Percentiles rank a stretch among this genome's conserved stretches.
Conservation (phyloP, 2,797 vertebrate genomes). For the Hybognathus amarus region DNA sequence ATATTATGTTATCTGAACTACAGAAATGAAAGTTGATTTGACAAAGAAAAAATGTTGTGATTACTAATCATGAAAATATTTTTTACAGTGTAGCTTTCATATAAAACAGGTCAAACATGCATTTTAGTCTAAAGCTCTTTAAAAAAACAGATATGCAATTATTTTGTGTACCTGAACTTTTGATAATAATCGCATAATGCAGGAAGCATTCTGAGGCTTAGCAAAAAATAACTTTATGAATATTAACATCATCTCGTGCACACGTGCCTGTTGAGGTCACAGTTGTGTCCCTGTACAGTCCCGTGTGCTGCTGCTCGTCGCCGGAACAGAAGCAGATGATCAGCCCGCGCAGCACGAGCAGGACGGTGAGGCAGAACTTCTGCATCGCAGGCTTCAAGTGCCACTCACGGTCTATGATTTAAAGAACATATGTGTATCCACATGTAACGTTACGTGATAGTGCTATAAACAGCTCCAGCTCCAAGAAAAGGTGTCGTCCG, state of each 20-base stretch:
- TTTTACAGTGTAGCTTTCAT: no score
- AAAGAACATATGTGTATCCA: constrained; percentile 50
- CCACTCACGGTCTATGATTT: constrained; percentile 19
- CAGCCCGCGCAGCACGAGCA: constrained; percentile 68
- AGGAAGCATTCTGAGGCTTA: background rate
- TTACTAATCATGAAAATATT: no score
- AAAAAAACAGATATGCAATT: background rate
- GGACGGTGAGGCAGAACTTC: constrained; percentile 56
- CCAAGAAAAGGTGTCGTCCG: constrained; percentile 1
- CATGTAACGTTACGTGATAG: constrained; percentile 64
- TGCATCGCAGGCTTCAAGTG: constrained; percentile 61
- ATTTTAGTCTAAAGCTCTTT: no score
- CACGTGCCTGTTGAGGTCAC: constrained; percentile 34
- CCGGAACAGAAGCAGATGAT: constrained; percentile 53
- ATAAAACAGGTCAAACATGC: no score
- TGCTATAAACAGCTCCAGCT: constrained; percentile 65
- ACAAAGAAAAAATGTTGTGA: no score
- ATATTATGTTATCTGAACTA: no score
- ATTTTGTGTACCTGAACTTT: background rate
- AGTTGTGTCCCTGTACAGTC: constrained; percentile 41
- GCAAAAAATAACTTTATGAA: background rate
- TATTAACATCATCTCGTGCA: background rate
- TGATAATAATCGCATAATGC: background rate
- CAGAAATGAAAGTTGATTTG: no score
- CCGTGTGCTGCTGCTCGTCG: constrained; percentile 60